Evolutionary conservation across 2,113 vertebrate species (phyloP).

Genomic region (Rhodinocichla rosea): DNA sequence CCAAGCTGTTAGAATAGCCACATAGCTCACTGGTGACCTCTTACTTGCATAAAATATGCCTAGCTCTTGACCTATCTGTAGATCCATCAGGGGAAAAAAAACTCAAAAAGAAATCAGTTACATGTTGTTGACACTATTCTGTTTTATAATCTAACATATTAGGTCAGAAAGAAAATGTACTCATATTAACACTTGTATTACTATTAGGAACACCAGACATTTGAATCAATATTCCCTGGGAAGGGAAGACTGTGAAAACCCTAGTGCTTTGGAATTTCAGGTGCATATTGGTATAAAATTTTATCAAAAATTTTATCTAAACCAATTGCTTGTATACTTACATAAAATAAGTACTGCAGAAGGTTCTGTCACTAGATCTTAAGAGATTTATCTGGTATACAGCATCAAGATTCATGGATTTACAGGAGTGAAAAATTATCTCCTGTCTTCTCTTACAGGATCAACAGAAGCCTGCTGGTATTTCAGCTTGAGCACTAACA

Average conservation of each 20-base stretch:
- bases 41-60: background rate
- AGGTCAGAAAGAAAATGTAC: background rate
- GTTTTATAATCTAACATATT: background rate
- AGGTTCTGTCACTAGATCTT: background rate
- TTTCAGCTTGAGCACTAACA: background rate
- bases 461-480: background rate
- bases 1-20: background rate
- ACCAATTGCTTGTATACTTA: too few relatives aligned
- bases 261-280: background rate
- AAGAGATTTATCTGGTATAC: background rate
- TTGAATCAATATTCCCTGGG: background rate
- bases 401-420: background rate
- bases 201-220: background rate
- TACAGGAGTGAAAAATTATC: background rate
- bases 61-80: background rate
- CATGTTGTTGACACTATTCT: background rate
- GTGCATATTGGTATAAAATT: background rate
- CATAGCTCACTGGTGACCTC: background rate
- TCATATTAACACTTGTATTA: background rate
- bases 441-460: background rate
- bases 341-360: background rate
- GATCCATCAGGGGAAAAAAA: fast-evolving
- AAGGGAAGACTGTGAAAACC: background rate
- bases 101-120: background rate
- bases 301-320: background rate